These are phyloP conservation scores for Marcusenius ussheri DNA, from an alignment of 2,113 vertebrate genomes.

Conservation along the genomic window DNA sequence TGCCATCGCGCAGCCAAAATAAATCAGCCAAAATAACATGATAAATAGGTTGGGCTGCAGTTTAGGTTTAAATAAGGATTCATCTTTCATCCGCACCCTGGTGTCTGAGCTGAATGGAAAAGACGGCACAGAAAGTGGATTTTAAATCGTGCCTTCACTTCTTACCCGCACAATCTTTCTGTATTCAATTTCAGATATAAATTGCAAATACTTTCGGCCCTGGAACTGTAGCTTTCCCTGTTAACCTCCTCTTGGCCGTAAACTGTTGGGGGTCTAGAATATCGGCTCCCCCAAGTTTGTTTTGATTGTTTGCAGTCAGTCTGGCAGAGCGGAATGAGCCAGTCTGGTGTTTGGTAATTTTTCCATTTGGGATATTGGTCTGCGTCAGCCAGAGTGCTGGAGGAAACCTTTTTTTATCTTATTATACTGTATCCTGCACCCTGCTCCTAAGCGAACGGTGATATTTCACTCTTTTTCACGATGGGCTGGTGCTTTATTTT, in stretches of 20 bases:
- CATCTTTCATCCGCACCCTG: constrained; percentile 26
- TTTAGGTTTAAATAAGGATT: constrained; percentile 28
- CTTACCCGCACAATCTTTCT: constrained; percentile 5
- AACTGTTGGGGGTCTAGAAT: not conserved
- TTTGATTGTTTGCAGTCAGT: not conserved
- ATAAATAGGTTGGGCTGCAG: constrained; percentile 21
- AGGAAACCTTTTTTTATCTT: not conserved
- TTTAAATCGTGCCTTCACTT: not conserved
- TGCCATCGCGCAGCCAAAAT: constrained; percentile 21
- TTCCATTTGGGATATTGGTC: not conserved
- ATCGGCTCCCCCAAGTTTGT: not conserved
- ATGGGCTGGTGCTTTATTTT: not conserved
- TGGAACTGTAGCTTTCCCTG: not conserved
- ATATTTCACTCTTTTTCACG: not conserved
- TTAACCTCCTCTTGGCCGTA: not conserved
- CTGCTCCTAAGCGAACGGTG: not conserved
- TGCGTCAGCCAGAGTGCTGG: not conserved
- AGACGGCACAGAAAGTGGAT: not conserved
- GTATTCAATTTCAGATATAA: constrained; percentile 17
- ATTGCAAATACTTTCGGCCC: constrained; percentile 15
- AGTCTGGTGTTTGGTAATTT: not conserved
- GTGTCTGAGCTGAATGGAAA: constrained; percentile 16
- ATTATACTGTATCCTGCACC: not conserved
- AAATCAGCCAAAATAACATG: constrained; percentile 29
- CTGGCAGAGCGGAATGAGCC: not conserved